Conservation (phyloP, 2,113 vertebrate species). For the Sinocyclocheilus anophthalmus region DNA sequence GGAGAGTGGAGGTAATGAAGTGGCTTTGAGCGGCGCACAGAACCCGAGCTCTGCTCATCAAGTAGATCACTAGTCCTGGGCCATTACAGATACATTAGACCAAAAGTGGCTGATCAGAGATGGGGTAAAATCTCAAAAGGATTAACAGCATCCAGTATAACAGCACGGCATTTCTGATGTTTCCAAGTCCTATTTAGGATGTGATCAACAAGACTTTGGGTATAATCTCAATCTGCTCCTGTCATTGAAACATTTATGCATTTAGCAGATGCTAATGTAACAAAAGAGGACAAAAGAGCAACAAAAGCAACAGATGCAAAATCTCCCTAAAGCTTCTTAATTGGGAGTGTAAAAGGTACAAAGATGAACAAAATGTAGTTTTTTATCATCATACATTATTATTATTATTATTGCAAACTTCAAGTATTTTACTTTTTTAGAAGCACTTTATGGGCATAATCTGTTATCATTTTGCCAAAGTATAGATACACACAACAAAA, state of each 20-base stretch:
- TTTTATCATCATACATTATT: background rate
- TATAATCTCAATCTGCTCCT: background rate
- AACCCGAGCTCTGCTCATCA: constrained; percentile 56
- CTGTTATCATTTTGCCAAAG: background rate
- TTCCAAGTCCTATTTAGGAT: background rate
- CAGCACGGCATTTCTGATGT: background rate
- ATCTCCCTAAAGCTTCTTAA: background rate
- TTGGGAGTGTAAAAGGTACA: background rate
- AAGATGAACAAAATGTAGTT: background rate
- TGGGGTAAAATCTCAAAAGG: background rate
- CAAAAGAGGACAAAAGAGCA: no score
- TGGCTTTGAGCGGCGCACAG: constrained; percentile 10
- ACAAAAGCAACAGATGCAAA: no score
- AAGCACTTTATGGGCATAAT: background rate
- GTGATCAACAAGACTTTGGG: constrained; percentile 12
- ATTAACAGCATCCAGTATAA: background rate
- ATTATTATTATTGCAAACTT: background rate
- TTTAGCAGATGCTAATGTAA: background rate
- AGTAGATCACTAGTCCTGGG: constrained; percentile 63
- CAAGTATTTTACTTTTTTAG: background rate
- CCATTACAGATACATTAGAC: constrained; percentile 70
- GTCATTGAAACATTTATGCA: background rate
- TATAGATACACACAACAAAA: background rate
- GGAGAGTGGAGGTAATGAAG: constrained; percentile 46
- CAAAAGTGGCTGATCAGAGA: constrained; percentile 66